Evolutionary conservation across 2,888 invertebrate genomes (phyloP).

Genomic region (Liposcelis brunnea): DNA sequence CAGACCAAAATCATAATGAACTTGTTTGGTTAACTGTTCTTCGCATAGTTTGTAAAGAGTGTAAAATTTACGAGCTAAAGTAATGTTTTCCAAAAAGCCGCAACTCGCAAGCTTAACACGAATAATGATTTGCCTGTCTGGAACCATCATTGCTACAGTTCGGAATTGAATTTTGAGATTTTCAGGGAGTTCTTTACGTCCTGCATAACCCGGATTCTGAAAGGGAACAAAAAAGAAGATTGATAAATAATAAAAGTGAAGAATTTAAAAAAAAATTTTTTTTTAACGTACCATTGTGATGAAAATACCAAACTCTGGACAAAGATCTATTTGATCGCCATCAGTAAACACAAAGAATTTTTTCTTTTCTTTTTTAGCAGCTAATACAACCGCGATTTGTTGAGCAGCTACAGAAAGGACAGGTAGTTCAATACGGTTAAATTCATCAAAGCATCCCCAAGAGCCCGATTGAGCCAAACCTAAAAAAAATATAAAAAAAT

Average conservation of each 20-base stretch:
- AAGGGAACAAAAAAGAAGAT: too few species aligned
- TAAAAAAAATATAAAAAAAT: constrained; percentile 19
- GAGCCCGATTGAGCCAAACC: constrained; percentile 87
- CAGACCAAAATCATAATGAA: constrained; percentile 91
- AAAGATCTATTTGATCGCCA: constrained; percentile 82
- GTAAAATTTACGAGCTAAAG: constrained; percentile 87
- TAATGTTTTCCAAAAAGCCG: constrained; percentile 90
- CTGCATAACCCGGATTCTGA: constrained; percentile 94
- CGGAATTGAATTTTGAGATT: constrained; percentile 95
- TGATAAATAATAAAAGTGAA: constrained; percentile 7
- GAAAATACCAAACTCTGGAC: constrained; percentile 91
- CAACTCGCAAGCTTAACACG: constrained; percentile 90
- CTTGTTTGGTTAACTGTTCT: constrained; percentile 93
- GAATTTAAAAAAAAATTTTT: constrained; percentile 6
- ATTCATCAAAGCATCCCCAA: constrained; percentile 98
- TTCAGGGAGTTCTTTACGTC: constrained; percentile 88
- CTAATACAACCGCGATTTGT: constrained; percentile 84
- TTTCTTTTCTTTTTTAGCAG: constrained; percentile 85
- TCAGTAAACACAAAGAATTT: constrained; percentile 86
- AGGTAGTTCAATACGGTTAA: constrained; percentile 86
- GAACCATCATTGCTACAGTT: constrained; percentile 98
- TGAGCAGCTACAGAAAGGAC: constrained; percentile 92
- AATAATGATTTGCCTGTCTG: constrained; percentile 92
- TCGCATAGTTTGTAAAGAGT: constrained; percentile 93
- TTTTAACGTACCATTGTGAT: constrained; percentile 68